Conservation (phyloP, 2,113 vertebrate species). For the Guaruba guarouba region DNA sequence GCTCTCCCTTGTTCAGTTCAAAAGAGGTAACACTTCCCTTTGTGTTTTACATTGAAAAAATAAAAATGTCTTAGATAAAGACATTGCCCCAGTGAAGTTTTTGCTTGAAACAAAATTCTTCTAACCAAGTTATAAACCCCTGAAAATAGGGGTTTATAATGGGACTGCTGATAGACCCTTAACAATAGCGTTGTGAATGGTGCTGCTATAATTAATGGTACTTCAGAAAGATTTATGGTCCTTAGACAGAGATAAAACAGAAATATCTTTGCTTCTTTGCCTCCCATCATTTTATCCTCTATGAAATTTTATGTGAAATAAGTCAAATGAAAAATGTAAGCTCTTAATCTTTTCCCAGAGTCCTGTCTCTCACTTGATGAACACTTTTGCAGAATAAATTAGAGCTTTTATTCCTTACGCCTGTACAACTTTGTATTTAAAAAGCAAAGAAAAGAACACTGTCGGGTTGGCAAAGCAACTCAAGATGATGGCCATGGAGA, state of each 20-base stretch:
- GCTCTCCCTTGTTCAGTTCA: neutral
- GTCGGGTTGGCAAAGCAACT: neutral
- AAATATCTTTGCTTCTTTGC: constrained; percentile 71
- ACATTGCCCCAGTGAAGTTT: constrained; percentile 29
- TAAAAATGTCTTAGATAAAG: constrained; percentile 4
- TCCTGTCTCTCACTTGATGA: constrained; percentile 69
- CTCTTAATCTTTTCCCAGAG: constrained; percentile 74
- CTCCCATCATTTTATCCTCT: constrained; percentile 71
- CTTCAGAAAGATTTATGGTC: constrained; percentile 73
- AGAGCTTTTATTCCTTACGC: constrained; percentile 52
- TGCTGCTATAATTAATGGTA: constrained; percentile 70
- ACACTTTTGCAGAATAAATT: constrained; percentile 69
- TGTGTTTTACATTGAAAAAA: neutral
- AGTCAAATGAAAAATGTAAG: constrained; percentile 76
- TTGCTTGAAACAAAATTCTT: constrained; percentile 49
- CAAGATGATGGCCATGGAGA: neutral
- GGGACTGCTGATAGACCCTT: constrained; percentile 50
- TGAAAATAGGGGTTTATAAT: constrained; percentile 43
- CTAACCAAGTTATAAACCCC: constrained; percentile 44
- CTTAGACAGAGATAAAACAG: constrained; percentile 73
- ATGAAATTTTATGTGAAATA: constrained; percentile 77
- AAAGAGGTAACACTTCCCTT: neutral
- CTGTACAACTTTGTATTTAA: constrained; percentile 58
- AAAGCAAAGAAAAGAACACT: constrained; percentile 35
- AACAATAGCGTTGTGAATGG: constrained; percentile 60